These are phyloP conservation scores for Monochamus alternatus DNA, from an alignment of 2,888 invertebrate genomes.

Conservation along the genomic window DNA sequence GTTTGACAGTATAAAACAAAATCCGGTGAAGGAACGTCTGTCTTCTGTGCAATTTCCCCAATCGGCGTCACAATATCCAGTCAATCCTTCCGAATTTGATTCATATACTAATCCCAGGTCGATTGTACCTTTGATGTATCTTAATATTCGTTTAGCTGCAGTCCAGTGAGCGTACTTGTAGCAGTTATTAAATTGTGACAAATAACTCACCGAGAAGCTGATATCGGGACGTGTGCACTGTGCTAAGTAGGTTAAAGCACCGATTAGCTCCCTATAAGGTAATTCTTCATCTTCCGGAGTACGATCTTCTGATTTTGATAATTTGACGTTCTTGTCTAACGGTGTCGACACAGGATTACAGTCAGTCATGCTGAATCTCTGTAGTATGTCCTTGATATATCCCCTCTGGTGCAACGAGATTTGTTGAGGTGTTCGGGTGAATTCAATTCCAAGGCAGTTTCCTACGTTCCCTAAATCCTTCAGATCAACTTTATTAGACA, in stretches of 20 bases:
- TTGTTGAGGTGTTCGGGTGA: not conserved
- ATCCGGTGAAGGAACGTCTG: too few species aligned
- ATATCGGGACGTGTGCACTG: constrained; percentile 51
- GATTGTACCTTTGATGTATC: constrained; percentile 55
- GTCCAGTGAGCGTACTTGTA: constrained; percentile 48
- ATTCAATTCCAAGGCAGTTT: constrained; percentile 34
- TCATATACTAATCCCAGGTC: constrained; percentile 52
- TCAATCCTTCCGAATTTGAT: constrained; percentile 10
- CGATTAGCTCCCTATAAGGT: constrained; percentile 41
- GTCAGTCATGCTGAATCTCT: constrained; percentile 30
- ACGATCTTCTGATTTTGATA: constrained; percentile 5
- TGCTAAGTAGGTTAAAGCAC: constrained; percentile 49
- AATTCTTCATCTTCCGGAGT: not conserved
- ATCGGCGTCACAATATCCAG: not conserved
- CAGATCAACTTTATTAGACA: constrained; percentile 48
- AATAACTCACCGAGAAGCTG: constrained; percentile 47
- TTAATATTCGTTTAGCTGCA: constrained; percentile 59
- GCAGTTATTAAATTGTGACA: constrained; percentile 53
- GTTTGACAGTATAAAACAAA: too few species aligned
- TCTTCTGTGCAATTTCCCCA: too few species aligned
- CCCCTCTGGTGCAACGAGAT: constrained; percentile 20
- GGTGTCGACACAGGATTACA: constrained; percentile 30
- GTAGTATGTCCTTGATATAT: constrained; percentile 31
- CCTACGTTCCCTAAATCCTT: constrained; percentile 48
- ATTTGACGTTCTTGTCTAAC: constrained; percentile 7